Conservation (phyloP, 2,797 vertebrate species). For the Anniella stebbinsi region DNA sequence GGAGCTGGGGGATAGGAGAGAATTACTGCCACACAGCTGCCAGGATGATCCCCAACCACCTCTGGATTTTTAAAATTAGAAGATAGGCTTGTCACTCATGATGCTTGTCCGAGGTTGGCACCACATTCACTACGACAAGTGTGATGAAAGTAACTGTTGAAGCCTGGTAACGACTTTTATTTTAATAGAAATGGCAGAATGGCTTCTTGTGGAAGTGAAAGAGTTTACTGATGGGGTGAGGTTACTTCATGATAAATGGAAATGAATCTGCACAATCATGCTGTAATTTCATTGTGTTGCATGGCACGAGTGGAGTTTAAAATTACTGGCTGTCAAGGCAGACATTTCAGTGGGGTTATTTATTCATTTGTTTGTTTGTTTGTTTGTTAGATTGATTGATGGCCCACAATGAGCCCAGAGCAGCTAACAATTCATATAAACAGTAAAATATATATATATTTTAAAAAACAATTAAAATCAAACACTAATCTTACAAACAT, state of each 20-base stretch:
- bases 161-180: neutral
- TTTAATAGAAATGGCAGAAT: neutral
- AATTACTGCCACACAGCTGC: neutral
- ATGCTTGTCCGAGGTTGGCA: neutral
- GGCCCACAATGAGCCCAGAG: no score
- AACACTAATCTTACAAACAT: no score
- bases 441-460: no score
- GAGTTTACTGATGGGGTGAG: neutral
- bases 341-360: neutral
- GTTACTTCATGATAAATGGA: neutral
- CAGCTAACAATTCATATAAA: no score
- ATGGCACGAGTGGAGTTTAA: neutral
- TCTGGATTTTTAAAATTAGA: neutral
- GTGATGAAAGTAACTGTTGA: neutral
- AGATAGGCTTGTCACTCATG: neutral
- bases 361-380: neutral
- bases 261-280: neutral
- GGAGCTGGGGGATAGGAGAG: no score
- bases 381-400: neutral
- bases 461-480: no score
- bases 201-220: neutral
- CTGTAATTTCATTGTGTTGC: neutral
- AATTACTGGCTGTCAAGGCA: neutral
- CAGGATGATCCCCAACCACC: neutral
- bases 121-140: neutral